Conservation (phyloP, 2,797 vertebrate species). For the Smutsia temminckii region DNA sequence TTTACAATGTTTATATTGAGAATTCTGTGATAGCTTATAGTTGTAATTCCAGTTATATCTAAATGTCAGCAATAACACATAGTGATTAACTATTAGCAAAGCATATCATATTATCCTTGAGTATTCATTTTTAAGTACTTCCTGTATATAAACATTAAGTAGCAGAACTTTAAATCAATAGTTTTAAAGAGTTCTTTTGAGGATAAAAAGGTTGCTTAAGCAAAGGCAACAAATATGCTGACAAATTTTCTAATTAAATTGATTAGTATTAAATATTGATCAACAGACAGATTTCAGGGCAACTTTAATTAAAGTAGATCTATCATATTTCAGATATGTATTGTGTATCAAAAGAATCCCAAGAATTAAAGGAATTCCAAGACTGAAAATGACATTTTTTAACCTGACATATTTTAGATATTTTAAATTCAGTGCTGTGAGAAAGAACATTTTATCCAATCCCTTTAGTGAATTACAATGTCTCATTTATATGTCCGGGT, state of each 20-base stretch:
- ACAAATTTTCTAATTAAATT: neutral
- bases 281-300: neutral
- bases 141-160: neutral
- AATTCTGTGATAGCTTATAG: neutral
- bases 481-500: neutral
- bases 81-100: neutral
- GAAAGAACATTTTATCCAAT: neutral
- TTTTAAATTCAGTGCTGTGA: neutral
- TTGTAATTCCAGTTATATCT: neutral
- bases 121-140: neutral
- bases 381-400: neutral
- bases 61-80: neutral
- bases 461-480: neutral
- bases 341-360: neutral
- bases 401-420: neutral
- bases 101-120: neutral
- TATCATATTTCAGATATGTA: neutral
- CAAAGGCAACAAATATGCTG: neutral
- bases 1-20: neutral
- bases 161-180: neutral
- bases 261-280: neutral
- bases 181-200: neutral
- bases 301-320: neutral
- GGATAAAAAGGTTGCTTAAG: neutral
- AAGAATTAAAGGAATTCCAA: neutral